Evolutionary conservation across 53 echinoderm and acorn worm genomes (phyloP).

Genomic region (Zoroaster sp.): DNA sequence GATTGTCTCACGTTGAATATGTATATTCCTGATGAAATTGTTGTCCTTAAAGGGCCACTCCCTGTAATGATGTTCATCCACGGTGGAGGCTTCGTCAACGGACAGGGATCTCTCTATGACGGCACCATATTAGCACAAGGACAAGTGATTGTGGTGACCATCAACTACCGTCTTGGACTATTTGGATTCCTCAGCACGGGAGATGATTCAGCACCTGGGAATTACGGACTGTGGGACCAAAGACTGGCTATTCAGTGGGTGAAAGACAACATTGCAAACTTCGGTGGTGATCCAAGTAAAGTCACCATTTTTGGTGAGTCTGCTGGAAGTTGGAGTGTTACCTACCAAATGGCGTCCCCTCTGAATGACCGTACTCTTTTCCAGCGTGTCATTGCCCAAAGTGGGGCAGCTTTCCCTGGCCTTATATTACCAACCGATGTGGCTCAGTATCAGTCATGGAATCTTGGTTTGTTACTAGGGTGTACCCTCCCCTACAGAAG

Average conservation of each 20-base stretch:
- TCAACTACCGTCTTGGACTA: slow-evolving; percentile 73
- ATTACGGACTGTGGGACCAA: slow-evolving; percentile 63
- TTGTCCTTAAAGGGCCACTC: not conserved
- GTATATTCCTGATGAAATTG: slow-evolving; percentile 24
- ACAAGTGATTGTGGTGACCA: slow-evolving; percentile 62
- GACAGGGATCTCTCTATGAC: not conserved
- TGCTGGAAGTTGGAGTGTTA: slow-evolving; percentile 39
- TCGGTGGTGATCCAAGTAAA: slow-evolving; percentile 66
- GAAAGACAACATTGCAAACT: slow-evolving; percentile 54
- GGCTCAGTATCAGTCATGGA: slow-evolving; percentile 44
- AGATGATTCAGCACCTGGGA: slow-evolving; percentile 53
- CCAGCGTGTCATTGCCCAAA: slow-evolving; percentile 48
- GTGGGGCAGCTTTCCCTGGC: slow-evolving; percentile 16
- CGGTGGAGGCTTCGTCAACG: slow-evolving; percentile 36
- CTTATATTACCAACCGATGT: slow-evolving; percentile 16
- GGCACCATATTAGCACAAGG: slow-evolving; percentile 53
- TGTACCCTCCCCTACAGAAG: slow-evolving; percentile 29
- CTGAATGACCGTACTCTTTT: slow-evolving; percentile 24
- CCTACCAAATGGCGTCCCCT: slow-evolving; percentile 27
- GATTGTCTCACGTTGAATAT: slow-evolving; percentile 73
- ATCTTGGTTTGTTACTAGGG: slow-evolving; percentile 65
- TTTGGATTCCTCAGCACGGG: slow-evolving; percentile 69
- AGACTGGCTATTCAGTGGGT: slow-evolving; percentile 64
- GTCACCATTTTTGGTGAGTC: slow-evolving; percentile 72
- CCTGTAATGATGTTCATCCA: slow-evolving; percentile 72